Percentiles rank a stretch among this genome's conserved stretches.
These are phyloP conservation scores for Lucilia cuprina DNA, from an alignment of 1,140 invertebrate genomes.

Conservation along the genomic window DNA sequence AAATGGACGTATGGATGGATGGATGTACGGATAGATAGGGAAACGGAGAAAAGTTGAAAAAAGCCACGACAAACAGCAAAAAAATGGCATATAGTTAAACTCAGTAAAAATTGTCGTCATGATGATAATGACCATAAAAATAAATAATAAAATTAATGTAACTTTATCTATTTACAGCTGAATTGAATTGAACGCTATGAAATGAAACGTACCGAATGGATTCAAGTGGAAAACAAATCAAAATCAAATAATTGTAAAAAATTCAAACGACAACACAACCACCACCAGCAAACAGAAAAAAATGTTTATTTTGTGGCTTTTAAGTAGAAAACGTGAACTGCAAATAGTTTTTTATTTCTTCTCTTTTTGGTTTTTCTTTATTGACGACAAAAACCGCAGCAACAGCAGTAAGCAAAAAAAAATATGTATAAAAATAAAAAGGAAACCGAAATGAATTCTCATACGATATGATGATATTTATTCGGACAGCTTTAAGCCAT, in stretches of 20 bases:
- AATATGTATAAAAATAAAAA: not conserved
- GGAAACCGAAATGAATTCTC: conserved; percentile 4
- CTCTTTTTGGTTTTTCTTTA: not conserved
- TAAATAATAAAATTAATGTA: conserved; percentile 35
- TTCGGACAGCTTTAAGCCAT: conserved; percentile 29
- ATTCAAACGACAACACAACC: not conserved
- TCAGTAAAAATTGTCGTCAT: conserved; percentile 23
- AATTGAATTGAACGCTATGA: not conserved
- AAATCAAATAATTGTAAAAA: conserved; percentile 29
- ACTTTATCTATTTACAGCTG: conserved; percentile 30
- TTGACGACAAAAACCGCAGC: not conserved
- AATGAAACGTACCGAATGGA: conserved; percentile 15
- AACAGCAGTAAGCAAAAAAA: not conserved
- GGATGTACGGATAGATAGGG: not conserved
- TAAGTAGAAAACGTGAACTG: not conserved
- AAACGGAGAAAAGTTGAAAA: not conserved
- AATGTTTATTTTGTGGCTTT: not conserved
- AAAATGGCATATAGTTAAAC: not conserved
- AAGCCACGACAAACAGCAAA: not conserved
- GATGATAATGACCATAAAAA: conserved; percentile 34
- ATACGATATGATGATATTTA: not conserved
- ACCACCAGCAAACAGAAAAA: not conserved
- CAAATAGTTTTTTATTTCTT: not conserved
- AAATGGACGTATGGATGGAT: not conserved
- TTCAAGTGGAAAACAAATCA: conserved; percentile 35